These are phyloP conservation scores for Psilopogon haemacephalus DNA, from an alignment of 2,113 vertebrate species.

Conservation along the genomic window DNA sequence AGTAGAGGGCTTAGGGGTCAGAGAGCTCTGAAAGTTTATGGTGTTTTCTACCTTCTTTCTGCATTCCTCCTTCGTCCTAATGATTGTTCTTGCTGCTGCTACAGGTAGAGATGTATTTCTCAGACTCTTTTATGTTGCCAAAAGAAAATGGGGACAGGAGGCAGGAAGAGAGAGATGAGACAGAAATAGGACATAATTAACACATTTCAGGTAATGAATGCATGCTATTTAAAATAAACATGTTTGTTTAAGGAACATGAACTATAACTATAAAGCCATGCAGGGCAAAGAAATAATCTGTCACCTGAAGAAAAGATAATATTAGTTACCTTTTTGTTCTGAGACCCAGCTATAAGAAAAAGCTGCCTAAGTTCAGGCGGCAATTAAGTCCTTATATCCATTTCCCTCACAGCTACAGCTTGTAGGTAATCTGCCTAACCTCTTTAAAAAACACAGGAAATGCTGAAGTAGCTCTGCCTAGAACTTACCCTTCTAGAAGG, in stretches of 20 bases:
- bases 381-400: background rate
- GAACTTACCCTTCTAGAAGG: background rate
- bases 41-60: background rate
- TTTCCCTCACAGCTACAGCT: background rate
- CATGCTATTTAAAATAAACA: background rate
- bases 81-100: background rate
- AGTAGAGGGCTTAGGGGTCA: background rate
- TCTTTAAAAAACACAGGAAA: background rate
- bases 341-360: background rate
- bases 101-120: background rate
- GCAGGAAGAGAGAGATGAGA: background rate
- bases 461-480: background rate
- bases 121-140: background rate
- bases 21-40: background rate
- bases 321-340: background rate
- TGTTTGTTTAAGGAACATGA: background rate
- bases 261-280: background rate
- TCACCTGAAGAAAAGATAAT: background rate
- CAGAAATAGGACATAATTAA: background rate
- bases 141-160: background rate
- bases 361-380: background rate
- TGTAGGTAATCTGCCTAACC: background rate
- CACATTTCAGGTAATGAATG: background rate
- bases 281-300: background rate
- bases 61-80: background rate